Evolutionary conservation across 2,888 invertebrate species (phyloP), one percentile per base, ranked within the genome.

Genomic region (Zaprionus obscuricornis): DNA sequence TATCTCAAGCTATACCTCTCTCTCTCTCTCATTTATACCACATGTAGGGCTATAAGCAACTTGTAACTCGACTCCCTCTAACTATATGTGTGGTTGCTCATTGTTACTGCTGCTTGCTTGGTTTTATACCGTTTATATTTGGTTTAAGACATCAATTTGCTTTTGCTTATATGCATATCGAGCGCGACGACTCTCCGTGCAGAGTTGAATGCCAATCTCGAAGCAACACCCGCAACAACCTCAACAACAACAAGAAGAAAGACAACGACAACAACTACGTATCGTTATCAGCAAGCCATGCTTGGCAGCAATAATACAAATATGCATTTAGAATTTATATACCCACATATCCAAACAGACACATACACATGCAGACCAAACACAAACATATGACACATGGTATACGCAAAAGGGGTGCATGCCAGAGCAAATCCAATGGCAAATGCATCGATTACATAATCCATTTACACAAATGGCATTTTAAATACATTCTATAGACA

Each of bases 101-200:
- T 81, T 78, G 74, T 82, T 74, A 83, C 63, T 82, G 83, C 59
- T 83, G 78, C 85, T 74, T 85, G 85, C 82, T 79, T 78, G 78
- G 83, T 78, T 79, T 79, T 78, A 78, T 85, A 85, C 83, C 85
- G 78, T 78, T 78, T 79, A 79, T 79, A 85, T 79, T 85, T 79
- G 78, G 78, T 85, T 79, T 85, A 82, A 66, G 78, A 85, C 78
- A 79, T 79, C 83, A 79, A 82, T 79, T 79, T 78, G 78, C 79
- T 64, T 66, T 70, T 82, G 62, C 82, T 68, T 82, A 70, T 67
- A 59, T 63, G 52, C 52, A 69, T 66, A 82, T 58, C 57, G 69
- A 68, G 69, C 63, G 63, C 76, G 62, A 56, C 68, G 67, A 57
- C 33, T 68, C 59, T 26, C 56, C 50, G 33, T 31, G 37, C 49